Base-by-base conservation (phyloP, 53 echinoderm and acorn worm species). In the Holothuria scabra region DNA sequence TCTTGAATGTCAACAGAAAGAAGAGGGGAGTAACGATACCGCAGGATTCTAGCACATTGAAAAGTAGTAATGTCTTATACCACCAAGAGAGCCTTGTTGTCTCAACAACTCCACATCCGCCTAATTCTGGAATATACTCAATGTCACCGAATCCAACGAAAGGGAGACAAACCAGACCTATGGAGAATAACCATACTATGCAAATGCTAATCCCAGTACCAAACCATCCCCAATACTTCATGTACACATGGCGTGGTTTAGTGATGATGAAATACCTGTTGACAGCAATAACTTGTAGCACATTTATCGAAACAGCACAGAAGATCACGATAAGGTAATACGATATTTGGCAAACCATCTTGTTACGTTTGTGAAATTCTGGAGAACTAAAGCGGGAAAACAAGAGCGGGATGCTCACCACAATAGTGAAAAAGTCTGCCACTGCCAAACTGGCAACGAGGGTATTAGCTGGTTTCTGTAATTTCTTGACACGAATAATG, bases 261-360 rank as follows among this genome's bases (percentile, higher is more conserved):
- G 82, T 81, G 26, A 81, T 81, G 38, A 81, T 81, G 25, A 81
- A 81, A 28, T 81, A 81, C 14, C 82, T 41, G 41, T 81, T 81
- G 11, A 46, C 24, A 3, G 82, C 82, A 5, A 81, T 81, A 35
- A 81, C 82, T 64, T 81, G 82, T 5, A 81, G 82, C 20, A 12
- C 23, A 19, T 81, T 81, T n/a, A 81, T 24, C 4, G 82, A 81
- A 32, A 64, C n/a, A 21, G 65, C 14, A 20, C 22, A 12, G 14
- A 81, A 81, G 8, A 63, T 22, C 20, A 81, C 63, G 3, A 64
- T 22, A 41, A 63, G 19, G 20, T 63, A 81, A 37, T 41, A 81
- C 6, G 82, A 81, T 20, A 63, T 63, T 25, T 41, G 12, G 20
- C 82, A 81, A 34, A 63, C 4, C 9, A 23, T 44, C 4, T 7